Conservation (phyloP, 2,888 invertebrate genomes). For the Drosophila affinis region DNA sequence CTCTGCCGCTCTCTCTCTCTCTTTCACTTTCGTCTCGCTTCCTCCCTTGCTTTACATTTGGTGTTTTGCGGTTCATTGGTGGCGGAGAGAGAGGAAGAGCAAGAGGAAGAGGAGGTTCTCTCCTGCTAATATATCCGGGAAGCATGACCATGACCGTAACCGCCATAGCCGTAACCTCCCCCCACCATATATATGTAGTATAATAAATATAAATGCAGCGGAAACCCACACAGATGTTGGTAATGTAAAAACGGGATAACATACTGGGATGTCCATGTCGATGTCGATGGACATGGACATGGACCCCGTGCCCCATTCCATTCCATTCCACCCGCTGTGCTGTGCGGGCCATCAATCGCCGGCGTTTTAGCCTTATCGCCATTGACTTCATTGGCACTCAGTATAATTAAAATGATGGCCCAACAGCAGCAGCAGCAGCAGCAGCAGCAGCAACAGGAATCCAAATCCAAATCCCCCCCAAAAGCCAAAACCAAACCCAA, state of each 20-base stretch:
- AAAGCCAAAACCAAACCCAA: conserved; percentile 26
- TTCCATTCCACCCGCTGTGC: conserved; percentile 25
- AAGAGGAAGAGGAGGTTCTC: conserved; percentile 45
- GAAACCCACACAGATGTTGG: conserved; percentile 72
- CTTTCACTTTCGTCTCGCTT: not conserved
- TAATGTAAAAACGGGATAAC: conserved; percentile 67
- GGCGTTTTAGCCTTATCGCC: conserved; percentile 70
- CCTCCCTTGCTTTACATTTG: conserved; percentile 34
- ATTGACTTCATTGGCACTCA: conserved; percentile 80
- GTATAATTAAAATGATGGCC: conserved; percentile 80
- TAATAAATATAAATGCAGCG: conserved; percentile 77
- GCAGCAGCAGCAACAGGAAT: conserved; percentile 21
- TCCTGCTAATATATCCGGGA: conserved; percentile 74
- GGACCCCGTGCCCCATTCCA: not conserved
- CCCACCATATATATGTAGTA: conserved; percentile 25
- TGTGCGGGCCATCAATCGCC: conserved; percentile 66
- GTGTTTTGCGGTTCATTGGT: conserved; percentile 71
- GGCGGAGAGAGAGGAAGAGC: conserved; percentile 21
- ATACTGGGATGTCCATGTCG: conserved; percentile 17
- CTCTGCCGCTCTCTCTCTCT: not conserved
- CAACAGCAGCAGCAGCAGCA: conserved; percentile 39
- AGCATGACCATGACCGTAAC: conserved; percentile 59
- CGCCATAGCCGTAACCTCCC: conserved; percentile 41
- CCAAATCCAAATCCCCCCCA: not conserved
- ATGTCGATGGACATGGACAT: no score